These are phyloP conservation scores for Colius striatus DNA, from an alignment of 2,113 vertebrate species.

Conservation along the genomic window DNA sequence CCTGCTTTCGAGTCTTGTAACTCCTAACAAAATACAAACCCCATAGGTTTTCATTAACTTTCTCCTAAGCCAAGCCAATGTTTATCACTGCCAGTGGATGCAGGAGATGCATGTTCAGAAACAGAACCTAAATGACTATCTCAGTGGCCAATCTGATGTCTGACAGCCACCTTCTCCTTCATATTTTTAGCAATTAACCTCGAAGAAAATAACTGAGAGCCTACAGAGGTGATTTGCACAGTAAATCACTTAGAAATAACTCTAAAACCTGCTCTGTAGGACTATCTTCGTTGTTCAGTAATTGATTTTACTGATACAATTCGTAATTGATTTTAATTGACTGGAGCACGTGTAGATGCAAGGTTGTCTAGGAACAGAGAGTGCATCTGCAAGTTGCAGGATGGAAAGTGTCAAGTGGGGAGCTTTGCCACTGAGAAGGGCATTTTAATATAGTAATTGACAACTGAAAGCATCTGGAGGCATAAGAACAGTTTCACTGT, in stretches of 20 bases:
- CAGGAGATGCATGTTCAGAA: rapidly evolving
- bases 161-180: neutral
- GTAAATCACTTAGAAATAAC: neutral
- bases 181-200: neutral
- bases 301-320: neutral
- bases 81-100: neutral
- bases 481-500: neutral
- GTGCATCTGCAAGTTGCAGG: neutral
- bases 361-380: neutral
- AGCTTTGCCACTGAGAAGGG: neutral
- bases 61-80: neutral
- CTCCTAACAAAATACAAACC: neutral
- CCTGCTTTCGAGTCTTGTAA: neutral
- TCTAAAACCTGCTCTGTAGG: neutral
- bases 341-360: neutral
- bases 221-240: neutral
- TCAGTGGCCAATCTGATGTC: neutral
- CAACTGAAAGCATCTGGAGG: neutral
- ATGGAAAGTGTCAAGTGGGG: neutral
- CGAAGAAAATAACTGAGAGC: neutral
- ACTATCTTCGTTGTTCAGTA: neutral
- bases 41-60: neutral
- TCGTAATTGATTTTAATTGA: no score
- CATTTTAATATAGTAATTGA: neutral
- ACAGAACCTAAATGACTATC: neutral